Evolutionary conservation across 2,797 vertebrate genomes (phyloP).

Genomic region (Ammospiza maritima): DNA sequence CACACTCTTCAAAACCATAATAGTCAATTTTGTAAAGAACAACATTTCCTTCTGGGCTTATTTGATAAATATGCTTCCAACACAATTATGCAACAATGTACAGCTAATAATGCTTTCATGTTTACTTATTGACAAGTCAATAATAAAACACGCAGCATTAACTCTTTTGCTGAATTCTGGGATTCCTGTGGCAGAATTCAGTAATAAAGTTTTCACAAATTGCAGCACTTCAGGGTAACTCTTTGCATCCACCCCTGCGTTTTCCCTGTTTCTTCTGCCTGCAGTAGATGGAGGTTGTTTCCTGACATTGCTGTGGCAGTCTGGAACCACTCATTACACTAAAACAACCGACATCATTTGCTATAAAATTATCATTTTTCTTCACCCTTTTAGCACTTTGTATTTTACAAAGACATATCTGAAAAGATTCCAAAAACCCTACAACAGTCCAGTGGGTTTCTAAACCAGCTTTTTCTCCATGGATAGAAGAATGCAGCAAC

Average conservation of each 20-base stretch:
- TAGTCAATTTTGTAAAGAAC: neutral
- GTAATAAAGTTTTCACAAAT: neutral
- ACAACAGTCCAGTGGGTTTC: neutral
- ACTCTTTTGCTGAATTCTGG: neutral
- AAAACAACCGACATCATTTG: neutral
- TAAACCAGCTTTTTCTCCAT: neutral
- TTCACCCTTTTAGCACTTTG: neutral
- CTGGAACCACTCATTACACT: neutral
- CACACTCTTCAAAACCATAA: neutral
- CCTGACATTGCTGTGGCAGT: neutral
- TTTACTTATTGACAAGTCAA: slow-evolving; percentile 6
- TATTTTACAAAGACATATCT: neutral
- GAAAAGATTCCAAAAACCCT: neutral
- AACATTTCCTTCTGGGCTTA: neutral
- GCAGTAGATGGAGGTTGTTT: neutral
- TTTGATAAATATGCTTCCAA: neutral
- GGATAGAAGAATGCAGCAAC: neutral
- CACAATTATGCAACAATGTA: neutral
- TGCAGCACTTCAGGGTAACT: neutral
- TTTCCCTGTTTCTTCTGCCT: neutral
- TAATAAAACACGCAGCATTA: neutral
- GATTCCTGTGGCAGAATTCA: neutral
- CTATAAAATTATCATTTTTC: neutral
- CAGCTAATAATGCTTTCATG: neutral
- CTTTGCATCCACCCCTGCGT: fast-evolving